A percentile compares a stretch with the other conserved stretches of the same genome.
Evolutionary conservation across 1,140 invertebrate species (phyloP).

Genomic region (Eumaeus atala): DNA sequence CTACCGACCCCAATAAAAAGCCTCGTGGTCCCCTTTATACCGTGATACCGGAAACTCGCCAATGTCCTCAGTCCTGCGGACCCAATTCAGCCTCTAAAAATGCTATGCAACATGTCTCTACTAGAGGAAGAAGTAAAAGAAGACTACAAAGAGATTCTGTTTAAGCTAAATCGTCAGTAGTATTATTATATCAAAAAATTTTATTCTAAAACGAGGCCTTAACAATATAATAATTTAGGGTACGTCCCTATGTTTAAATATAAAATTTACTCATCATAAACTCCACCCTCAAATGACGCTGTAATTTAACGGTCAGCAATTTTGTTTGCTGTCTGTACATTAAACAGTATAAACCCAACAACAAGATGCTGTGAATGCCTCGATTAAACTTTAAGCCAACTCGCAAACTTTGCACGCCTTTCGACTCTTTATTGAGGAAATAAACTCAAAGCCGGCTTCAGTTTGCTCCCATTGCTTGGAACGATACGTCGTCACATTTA

Average conservation of each 20-base stretch:
- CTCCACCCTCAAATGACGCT: background rate
- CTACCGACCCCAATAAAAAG: too few species aligned
- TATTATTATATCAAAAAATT: too few species aligned
- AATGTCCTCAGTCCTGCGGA: too few species aligned
- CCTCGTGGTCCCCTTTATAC: too few species aligned
- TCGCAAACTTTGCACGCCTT: slow-evolving; percentile 26
- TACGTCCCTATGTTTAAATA: background rate
- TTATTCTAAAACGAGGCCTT: background rate
- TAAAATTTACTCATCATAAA: slow-evolving; percentile 3
- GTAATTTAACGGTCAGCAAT: slow-evolving; percentile 10
- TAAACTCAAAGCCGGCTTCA: slow-evolving; percentile 18
- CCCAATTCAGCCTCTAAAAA: too few species aligned
- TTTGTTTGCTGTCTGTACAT: slow-evolving; percentile 9
- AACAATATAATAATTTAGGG: background rate
- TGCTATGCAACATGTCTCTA: too few species aligned
- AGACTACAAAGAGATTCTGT: too few species aligned
- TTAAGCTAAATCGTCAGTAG: too few species aligned
- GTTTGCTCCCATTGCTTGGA: slow-evolving; percentile 15
- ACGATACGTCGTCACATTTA: background rate
- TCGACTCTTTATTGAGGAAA: slow-evolving; percentile 26
- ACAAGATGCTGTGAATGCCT: slow-evolving; percentile 28
- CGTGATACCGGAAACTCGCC: too few species aligned
- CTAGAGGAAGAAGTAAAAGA: too few species aligned
- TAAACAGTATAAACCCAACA: slow-evolving; percentile 18
- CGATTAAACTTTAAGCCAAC: slow-evolving; percentile 27